These are phyloP conservation scores for Leptopilina syphax DNA, from an alignment of 2,888 invertebrate species.

Conservation along the genomic window DNA sequence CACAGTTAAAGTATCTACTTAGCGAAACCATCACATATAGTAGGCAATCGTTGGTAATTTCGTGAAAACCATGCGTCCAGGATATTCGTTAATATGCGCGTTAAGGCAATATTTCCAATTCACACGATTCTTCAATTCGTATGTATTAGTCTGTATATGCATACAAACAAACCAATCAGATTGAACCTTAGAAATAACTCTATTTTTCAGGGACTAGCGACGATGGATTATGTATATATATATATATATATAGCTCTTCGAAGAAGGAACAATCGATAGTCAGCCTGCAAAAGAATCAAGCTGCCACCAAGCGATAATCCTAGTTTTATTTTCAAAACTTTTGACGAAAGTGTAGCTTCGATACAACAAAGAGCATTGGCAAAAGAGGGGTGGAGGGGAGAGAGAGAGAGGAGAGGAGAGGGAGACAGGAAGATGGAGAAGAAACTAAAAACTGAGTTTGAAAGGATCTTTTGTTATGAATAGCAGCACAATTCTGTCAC, in stretches of 20 bases:
- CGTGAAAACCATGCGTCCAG: slow-evolving; percentile 12
- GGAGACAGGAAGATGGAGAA: slow-evolving; percentile 23
- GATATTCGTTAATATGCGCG: slow-evolving; percentile 41
- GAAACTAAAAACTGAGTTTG: slow-evolving; percentile 39
- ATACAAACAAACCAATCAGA: slow-evolving; percentile 43
- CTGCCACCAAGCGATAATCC: slow-evolving; percentile 33
- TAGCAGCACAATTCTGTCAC: slow-evolving; percentile 35
- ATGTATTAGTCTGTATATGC: background rate
- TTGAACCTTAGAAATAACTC: slow-evolving; percentile 67
- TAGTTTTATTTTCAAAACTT: slow-evolving; percentile 39
- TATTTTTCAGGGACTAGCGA: slow-evolving; percentile 59
- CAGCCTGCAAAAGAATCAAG: slow-evolving; percentile 57
- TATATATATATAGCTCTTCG: slow-evolving; percentile 55
- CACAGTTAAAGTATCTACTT: slow-evolving; percentile 37
- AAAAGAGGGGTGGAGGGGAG: background rate
- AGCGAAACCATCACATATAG: slow-evolving; percentile 9
- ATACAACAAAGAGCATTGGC: slow-evolving; percentile 32
- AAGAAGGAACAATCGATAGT: slow-evolving; percentile 65
- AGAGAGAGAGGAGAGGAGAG: slow-evolving; percentile 12
- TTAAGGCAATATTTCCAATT: slow-evolving; percentile 43
- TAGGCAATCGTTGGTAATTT: slow-evolving; percentile 40
- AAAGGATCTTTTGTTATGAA: slow-evolving; percentile 40
- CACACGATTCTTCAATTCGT: slow-evolving; percentile 36
- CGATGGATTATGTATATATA: slow-evolving; percentile 59
- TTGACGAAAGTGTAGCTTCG: slow-evolving; percentile 37